phyloP scores from a whole-genome alignment of 2,113 vertebrate genomes.

The Cairina moschata region DNA sequence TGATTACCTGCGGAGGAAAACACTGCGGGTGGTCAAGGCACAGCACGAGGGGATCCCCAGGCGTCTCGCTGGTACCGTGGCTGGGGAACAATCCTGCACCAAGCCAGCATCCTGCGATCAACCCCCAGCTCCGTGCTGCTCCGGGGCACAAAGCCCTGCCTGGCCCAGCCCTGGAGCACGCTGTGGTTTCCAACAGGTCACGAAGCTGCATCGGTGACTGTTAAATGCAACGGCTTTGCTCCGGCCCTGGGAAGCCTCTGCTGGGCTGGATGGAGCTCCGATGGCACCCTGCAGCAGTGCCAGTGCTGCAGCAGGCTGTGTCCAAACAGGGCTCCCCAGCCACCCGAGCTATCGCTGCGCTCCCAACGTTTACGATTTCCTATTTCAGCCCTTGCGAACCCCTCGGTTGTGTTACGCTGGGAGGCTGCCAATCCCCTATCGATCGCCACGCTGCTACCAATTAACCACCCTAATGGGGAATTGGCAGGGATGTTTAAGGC shows the following conservation, averaged over 20 bases:
- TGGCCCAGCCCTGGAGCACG: rapidly evolving
- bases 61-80: rapidly evolving
- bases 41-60: background rate
- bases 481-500: background rate
- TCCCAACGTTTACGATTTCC: background rate
- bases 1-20: background rate
- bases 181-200: background rate
- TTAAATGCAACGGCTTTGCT: rapidly evolving
- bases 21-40: rapidly evolving
- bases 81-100: background rate
- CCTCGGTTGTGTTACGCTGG: background rate
- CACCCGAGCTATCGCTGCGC: background rate
- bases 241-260: background rate
- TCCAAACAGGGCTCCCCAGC: background rate
- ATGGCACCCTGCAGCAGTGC: background rate
- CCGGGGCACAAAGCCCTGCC: background rate
- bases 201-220: rapidly evolving
- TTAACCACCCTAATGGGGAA: background rate
- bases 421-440: background rate
- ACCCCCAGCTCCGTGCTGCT: background rate
- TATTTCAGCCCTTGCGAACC: background rate
- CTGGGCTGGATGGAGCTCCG: background rate
- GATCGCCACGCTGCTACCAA: background rate
- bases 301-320: rapidly evolving
- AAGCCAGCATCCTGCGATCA: rapidly evolving